These are phyloP conservation scores for human DNA, from an alignment of 2,113 vertebrate genomes.

Conservation along the genomic window DNA sequence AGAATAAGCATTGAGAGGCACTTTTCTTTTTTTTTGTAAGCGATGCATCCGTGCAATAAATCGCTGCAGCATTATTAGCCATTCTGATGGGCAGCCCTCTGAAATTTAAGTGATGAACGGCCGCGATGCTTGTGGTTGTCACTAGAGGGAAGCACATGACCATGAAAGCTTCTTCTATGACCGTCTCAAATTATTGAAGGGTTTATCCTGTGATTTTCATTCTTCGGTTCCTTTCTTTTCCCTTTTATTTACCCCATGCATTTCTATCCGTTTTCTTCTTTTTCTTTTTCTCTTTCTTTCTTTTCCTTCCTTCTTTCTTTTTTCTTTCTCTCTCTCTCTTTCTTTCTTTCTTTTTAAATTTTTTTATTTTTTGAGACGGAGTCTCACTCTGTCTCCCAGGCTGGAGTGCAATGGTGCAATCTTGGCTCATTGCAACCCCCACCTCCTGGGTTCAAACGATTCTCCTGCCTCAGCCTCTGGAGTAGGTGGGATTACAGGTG, in stretches of 20 bases:
- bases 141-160: constrained; percentile 34
- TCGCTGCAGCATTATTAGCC: rapidly evolving
- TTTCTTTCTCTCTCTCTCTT: too few species aligned
- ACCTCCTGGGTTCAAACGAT: rapidly evolving
- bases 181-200: rapidly evolving
- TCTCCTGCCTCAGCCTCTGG: too few species aligned
- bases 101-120: rapidly evolving
- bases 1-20: background rate
- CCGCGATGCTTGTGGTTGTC: rapidly evolving
- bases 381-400: too few species aligned
- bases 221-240: background rate
- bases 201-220: background rate
- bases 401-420: too few species aligned
- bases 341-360: too few species aligned
- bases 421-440: too few species aligned
- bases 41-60: background rate
- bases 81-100: background rate
- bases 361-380: too few species aligned
- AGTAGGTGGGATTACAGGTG: too few species aligned
- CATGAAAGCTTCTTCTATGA: background rate
- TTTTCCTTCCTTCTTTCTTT: too few species aligned
- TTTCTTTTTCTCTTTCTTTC: background rate
- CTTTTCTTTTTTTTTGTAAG: background rate
- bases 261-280: background rate
- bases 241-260: background rate